phyloP scores from a whole-genome alignment of 1,140 invertebrate species.

The Scaptomyza graminum region DNA sequence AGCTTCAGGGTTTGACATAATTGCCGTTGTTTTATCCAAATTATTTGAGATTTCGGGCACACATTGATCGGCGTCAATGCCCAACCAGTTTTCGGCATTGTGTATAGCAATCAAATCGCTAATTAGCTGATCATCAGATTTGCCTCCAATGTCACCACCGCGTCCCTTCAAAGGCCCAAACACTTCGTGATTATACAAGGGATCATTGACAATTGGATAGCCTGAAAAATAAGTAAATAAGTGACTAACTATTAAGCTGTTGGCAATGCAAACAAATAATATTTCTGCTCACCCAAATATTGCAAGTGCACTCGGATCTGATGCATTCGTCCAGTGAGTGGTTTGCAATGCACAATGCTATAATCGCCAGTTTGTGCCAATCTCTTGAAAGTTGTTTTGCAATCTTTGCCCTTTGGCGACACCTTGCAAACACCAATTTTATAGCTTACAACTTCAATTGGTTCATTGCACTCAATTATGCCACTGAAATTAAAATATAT shows the following conservation, averaged over 20 bases:
- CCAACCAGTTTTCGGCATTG: conserved; percentile 96
- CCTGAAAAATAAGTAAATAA: conserved; percentile 18
- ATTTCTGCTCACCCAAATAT: conserved; percentile 84
- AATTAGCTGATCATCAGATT: conserved; percentile 94
- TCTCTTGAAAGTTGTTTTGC: conserved; percentile 94
- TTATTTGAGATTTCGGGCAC: conserved; percentile 85
- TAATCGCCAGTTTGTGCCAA: conserved; percentile 93
- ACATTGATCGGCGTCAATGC: conserved; percentile 94
- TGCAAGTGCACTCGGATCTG: conserved; percentile 99
- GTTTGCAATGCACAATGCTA: conserved; percentile 96
- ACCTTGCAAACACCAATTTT: conserved; percentile 98
- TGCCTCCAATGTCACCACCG: conserved; percentile 94
- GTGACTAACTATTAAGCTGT: no score
- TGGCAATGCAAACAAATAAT: neutral
- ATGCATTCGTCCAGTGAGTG: conserved; percentile 98
- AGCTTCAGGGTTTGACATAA: conserved; percentile 6
- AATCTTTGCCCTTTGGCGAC: conserved; percentile 94
- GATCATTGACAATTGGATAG: conserved; percentile 95
- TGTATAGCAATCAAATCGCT: conserved; percentile 95
- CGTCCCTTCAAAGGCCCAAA: conserved; percentile 97
- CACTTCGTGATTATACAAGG: conserved; percentile 96
- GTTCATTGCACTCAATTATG: conserved; percentile 92
- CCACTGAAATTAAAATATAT: conserved; percentile 29
- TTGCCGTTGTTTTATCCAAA: neutral
- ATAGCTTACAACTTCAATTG: conserved; percentile 96